phyloP scores from a whole-genome alignment of 1,140 invertebrate species.

The Papilio machaon region DNA sequence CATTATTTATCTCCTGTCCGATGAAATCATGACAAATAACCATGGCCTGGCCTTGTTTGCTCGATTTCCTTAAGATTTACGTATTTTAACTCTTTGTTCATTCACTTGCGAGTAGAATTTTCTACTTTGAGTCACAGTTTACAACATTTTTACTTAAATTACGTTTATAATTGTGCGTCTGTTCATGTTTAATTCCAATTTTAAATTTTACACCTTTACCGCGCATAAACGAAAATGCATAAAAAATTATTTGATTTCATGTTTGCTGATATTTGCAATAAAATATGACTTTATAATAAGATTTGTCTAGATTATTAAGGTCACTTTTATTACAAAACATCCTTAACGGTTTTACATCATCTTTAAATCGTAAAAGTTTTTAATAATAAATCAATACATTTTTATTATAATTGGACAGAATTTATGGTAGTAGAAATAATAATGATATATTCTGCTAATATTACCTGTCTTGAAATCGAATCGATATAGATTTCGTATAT shows the following conservation, averaged over 20 bases:
- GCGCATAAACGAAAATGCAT: neutral
- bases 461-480: neutral
- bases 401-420: neutral
- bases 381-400: neutral
- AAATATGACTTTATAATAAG: neutral
- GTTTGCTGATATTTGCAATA: neutral
- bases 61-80: neutral
- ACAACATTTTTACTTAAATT: neutral
- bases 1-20: neutral
- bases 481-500: neutral
- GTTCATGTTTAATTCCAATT: neutral
- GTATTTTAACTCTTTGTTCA: neutral
- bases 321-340: neutral
- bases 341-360: neutral
- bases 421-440: neutral
- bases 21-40: conserved; percentile 10
- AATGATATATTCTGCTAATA: neutral
- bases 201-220: neutral
- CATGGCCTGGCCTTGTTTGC: conserved; percentile 4
- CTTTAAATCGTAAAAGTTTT: neutral
- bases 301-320: neutral
- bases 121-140: neutral
- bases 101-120: neutral
- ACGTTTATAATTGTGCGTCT: neutral
- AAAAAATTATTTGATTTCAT: neutral